Percentiles rank a stretch among this genome's conserved stretches.
phyloP scores from a whole-genome alignment of 2,113 vertebrate species.

The Diadophis punctatus region DNA sequence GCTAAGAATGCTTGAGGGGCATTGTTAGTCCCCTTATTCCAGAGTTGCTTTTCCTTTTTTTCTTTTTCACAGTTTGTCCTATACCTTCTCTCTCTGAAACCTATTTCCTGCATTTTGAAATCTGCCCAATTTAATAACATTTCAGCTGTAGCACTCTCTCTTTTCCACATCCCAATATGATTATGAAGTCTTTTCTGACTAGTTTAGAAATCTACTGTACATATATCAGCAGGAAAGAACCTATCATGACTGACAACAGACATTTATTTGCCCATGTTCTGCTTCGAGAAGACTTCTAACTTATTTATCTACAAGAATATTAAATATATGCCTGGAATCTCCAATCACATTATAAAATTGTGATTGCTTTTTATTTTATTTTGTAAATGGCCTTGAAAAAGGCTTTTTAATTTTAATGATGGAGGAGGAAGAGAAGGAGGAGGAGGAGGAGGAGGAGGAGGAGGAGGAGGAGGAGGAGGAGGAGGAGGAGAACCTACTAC shows the following conservation, averaged over 20 bases:
- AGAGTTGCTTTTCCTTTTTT: neutral
- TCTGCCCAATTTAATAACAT: neutral
- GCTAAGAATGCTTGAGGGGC: neutral
- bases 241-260: neutral
- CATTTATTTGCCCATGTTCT: neutral
- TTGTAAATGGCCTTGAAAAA: neutral
- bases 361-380: neutral
- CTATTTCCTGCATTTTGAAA: neutral
- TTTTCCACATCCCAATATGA: neutral
- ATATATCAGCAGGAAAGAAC: neutral
- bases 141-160: neutral
- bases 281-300: neutral
- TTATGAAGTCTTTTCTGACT: neutral
- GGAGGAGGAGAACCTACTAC: neutral
- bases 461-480: neutral
- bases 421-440: neutral
- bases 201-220: neutral
- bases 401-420: neutral
- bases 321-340: neutral
- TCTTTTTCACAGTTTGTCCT: neutral
- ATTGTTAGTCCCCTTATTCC: neutral
- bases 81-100: neutral
- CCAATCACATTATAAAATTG: neutral
- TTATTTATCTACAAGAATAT: neutral
- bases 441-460: no score